Conservation (phyloP, 92 coral and sea anemone genomes). For the Actinernus sp. region DNA sequence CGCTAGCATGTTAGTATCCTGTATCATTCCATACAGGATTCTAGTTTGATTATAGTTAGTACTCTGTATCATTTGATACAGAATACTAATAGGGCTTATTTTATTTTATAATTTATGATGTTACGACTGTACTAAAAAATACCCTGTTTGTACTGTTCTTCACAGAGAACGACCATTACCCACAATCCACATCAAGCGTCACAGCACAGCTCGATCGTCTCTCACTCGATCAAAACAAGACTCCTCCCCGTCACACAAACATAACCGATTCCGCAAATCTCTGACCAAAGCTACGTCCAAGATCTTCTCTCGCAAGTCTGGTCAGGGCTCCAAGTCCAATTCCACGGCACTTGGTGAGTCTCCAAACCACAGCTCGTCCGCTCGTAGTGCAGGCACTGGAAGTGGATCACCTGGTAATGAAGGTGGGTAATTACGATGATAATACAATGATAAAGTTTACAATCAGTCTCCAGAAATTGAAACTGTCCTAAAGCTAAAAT, state of each 20-base stretch:
- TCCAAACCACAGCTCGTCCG: conserved; percentile 53
- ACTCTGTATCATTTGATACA: too few species aligned
- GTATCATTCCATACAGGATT: too few species aligned
- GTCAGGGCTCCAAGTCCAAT: conserved; percentile 42
- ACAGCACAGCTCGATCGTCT: conserved; percentile 42
- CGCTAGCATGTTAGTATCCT: too few species aligned
- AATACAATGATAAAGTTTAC: too few species aligned
- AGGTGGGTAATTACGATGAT: conserved; percentile 29
- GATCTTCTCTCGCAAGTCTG: conserved; percentile 87
- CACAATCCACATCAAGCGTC: conserved; percentile 77
- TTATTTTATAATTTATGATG: neutral
- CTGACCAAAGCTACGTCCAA: conserved; percentile 88
- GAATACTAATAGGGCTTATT: too few species aligned
- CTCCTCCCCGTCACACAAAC: conserved; percentile 72
- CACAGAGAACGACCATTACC: conserved; percentile 90
- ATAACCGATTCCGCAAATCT: conserved; percentile 87
- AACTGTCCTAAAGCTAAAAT: too few species aligned
- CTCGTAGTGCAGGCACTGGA: conserved; percentile 82
- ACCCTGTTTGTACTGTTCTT: neutral
- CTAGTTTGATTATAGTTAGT: too few species aligned
- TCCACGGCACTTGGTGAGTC: conserved; percentile 31
- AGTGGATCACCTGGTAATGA: conserved; percentile 68
- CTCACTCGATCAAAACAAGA: conserved; percentile 69
- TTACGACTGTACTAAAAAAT: neutral
- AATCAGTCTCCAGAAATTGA: too few species aligned